Percentiles rank a stretch among this genome's conserved stretches.
Conservation (phyloP, 2,113 vertebrate genomes). For the Litocranius walleri region DNA sequence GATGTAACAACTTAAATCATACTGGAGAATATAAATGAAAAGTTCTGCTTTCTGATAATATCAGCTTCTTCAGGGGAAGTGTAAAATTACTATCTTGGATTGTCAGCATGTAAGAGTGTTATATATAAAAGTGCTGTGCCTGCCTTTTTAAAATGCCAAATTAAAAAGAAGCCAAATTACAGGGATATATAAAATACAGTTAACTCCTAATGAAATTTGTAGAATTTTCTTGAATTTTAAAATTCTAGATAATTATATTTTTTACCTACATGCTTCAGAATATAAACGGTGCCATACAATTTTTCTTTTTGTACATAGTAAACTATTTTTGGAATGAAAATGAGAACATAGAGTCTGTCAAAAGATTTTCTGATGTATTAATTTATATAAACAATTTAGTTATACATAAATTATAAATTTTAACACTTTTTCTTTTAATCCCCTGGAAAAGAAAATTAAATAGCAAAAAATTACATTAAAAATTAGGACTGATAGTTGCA, state of each 20-base stretch:
- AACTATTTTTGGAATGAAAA: neutral
- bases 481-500: neutral
- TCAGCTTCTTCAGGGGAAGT: conserved; percentile 5
- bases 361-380: conserved; percentile 28
- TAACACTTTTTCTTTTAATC: neutral
- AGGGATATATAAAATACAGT: neutral
- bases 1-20: neutral
- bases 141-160: neutral
- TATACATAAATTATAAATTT: neutral
- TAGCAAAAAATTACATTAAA: conserved; percentile 10
- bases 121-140: conserved; percentile 15
- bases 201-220: conserved; percentile 4
- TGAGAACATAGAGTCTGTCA: neutral
- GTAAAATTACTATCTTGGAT: conserved; percentile 14
- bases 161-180: neutral
- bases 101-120: neutral
- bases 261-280: neutral
- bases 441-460: neutral
- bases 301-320: neutral
- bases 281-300: neutral
- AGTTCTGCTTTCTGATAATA: neutral
- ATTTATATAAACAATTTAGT: neutral
- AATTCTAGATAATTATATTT: neutral
- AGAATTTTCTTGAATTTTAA: neutral
- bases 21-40: neutral